phyloP scores from a whole-genome alignment of 2,113 vertebrate genomes.

The Tonatia bakeri region DNA sequence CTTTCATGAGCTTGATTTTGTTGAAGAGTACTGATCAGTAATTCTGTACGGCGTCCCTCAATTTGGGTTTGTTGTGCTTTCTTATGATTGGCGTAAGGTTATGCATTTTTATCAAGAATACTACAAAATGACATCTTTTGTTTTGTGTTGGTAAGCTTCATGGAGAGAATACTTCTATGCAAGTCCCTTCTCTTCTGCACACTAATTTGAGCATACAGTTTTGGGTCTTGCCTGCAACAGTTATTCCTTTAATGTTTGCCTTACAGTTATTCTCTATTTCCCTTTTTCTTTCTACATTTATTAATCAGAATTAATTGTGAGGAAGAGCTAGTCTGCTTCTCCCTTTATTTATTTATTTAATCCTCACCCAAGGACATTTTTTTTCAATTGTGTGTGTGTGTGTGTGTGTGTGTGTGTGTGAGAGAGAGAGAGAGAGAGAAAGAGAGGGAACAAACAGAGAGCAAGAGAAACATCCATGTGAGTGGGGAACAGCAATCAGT shows the following conservation, averaged over 20 bases:
- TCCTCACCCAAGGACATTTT: too few relatives aligned
- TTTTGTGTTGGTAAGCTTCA: neutral
- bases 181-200: neutral
- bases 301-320: neutral
- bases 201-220: neutral
- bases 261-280: neutral
- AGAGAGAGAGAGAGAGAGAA: too few relatives aligned
- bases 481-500: too few relatives aligned
- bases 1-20: neutral
- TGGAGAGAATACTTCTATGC: neutral
- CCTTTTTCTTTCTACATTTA: neutral
- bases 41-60: neutral
- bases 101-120: neutral
- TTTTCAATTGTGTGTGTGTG: too few relatives aligned
- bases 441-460: too few relatives aligned
- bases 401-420: too few relatives aligned
- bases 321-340: neutral
- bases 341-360: neutral
- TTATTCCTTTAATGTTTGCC: neutral
- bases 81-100: neutral
- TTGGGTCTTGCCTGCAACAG: neutral
- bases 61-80: neutral
- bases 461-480: too few relatives aligned
- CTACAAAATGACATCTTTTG: neutral
- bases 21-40: neutral